Conservation (phyloP, 2,113 vertebrate species). For the Sphyrna mokarran region DNA sequence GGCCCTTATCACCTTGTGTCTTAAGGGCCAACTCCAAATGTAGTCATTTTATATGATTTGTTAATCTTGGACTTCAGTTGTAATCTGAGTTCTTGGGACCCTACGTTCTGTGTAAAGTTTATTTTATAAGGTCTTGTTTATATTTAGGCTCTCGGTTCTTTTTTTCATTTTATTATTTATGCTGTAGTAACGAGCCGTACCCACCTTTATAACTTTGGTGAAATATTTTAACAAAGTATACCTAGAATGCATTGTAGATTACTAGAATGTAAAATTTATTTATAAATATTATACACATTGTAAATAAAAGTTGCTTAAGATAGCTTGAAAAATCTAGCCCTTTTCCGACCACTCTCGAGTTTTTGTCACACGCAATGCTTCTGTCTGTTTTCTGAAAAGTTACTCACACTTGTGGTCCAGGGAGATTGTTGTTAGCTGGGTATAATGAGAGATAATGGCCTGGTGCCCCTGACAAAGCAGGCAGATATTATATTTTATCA, state of each 20-base stretch:
- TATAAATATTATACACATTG: slow-evolving; percentile 38
- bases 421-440: background rate
- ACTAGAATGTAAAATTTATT: slow-evolving; percentile 37
- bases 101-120: slow-evolving; percentile 28
- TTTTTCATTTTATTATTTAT: slow-evolving; percentile 33
- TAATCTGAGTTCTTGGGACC: slow-evolving; percentile 22
- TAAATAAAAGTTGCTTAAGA: slow-evolving; percentile 38
- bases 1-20: slow-evolving; percentile 10
- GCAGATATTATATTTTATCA: background rate
- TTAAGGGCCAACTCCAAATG: slow-evolving; percentile 29
- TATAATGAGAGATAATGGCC: background rate
- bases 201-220: slow-evolving; percentile 37
- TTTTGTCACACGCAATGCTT: background rate
- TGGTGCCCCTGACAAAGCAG: background rate
- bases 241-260: slow-evolving; percentile 38
- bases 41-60: slow-evolving; percentile 36
- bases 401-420: background rate
- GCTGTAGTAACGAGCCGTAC: slow-evolving; percentile 4
- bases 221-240: slow-evolving; percentile 35
- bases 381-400: background rate
- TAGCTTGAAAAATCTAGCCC: slow-evolving; percentile 35
- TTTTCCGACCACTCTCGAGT: background rate
- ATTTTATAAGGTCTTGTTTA: slow-evolving; percentile 32
- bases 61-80: slow-evolving; percentile 34
- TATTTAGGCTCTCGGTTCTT: slow-evolving; percentile 6